Percentiles rank a stretch among this genome's conserved stretches.
Evolutionary conservation across 2,888 invertebrate species (phyloP).

Genomic region (Frankliniella fusca): DNA sequence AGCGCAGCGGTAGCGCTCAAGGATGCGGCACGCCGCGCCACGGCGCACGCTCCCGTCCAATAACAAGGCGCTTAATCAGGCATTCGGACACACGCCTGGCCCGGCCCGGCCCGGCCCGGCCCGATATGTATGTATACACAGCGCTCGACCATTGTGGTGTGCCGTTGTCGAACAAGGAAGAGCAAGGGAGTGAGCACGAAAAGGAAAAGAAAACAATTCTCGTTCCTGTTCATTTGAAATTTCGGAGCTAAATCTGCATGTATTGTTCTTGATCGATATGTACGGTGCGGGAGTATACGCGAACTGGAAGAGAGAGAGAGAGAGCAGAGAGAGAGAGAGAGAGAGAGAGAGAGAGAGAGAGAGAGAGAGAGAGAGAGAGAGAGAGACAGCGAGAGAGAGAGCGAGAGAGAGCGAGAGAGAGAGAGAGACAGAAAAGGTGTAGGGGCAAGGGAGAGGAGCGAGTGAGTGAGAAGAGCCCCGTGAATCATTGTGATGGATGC

Average conservation of each 20-base stretch:
- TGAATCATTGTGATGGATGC: too few relatives aligned
- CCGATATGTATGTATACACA: neutral
- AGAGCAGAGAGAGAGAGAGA: neutral
- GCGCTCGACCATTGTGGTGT: neutral
- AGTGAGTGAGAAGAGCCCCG: neutral
- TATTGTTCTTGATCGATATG: too few relatives aligned
- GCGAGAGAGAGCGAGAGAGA: constrained; percentile 2
- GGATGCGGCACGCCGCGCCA: too few relatives aligned
- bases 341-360: neutral
- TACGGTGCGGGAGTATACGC: neutral
- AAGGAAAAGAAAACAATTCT: too few relatives aligned
- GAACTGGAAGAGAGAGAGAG: neutral
- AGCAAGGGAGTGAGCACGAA: neutral
- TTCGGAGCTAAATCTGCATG: too few relatives aligned
- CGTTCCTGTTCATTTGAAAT: too few relatives aligned
- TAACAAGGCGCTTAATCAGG: neutral
- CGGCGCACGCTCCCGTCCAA: too few relatives aligned
- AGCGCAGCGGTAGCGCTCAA: too few relatives aligned
- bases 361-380: constrained; percentile 12
- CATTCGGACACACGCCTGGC: neutral
- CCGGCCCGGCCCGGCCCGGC: neutral
- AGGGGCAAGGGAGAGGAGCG: neutral
- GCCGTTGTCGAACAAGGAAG: neutral
- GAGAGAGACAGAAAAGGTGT: neutral
- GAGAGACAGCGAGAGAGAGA: neutral